Base-by-base conservation (phyloP, 1,140 invertebrate species). In the Procambarus virginalis region DNA sequence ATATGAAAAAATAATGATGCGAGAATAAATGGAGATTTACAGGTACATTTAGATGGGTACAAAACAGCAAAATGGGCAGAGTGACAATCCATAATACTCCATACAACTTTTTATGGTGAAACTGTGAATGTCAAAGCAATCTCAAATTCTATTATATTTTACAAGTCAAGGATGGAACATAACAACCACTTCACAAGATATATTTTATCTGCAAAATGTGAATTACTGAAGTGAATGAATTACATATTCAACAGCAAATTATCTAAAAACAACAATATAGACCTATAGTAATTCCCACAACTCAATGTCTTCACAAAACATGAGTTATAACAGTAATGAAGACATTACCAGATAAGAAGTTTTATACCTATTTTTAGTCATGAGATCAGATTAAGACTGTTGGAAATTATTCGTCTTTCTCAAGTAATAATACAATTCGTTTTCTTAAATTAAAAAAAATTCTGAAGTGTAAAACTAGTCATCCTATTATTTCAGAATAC, bases 371-470 rank as follows among this genome's bases (percentile, higher is more conserved):
- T 6, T 73, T 73, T 22, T 10, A 64, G 60, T 20, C 12, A 64
- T 73, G 68, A 73, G 68, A 73, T 73, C 68, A 73, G n/a, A 73
- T 68, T 14, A 73, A 73, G 68, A 68, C 20, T 73, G 5, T 34
- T 5, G 6, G n/a, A 73, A 73, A 34, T 34, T 10, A 73, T 73
- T 73, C 10, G 68, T 20, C 68, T 73, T 73, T 73, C n/a, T 20
- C 68, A 8, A 73, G 68, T 14, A 17, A 10, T 20, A 64, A 64
- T 20, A 20, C 4, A 64, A 4, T 64, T 64, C 4, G 12, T 17
- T 64, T 34, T 73, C n/a, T 34, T 34, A 73, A 73, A 6, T 34
- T 34, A 34, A 34, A 34, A 34, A 8, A 73, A 9, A 34, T 73
- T 34, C 68, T 73, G n/a, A 73, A 34, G 68, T 34, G 68, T 34